Percentiles rank a stretch among this genome's conserved stretches.
phyloP scores from a whole-genome alignment of 2,797 vertebrate species.

The Ctenopoma kingsleyae region DNA sequence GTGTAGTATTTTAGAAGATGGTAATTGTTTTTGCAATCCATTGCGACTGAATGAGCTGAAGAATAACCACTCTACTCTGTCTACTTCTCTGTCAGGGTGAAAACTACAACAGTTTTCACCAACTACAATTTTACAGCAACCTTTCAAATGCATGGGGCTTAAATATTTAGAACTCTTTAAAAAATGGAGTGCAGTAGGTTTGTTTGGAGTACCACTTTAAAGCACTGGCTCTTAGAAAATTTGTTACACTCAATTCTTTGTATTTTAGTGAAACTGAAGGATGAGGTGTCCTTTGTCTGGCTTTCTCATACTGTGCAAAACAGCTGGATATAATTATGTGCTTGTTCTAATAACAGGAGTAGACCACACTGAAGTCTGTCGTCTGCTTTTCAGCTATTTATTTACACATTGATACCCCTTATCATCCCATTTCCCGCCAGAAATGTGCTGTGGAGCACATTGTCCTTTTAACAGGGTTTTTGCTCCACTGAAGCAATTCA shows the following conservation, averaged over 20 bases:
- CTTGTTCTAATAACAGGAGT: slow-evolving; percentile 63
- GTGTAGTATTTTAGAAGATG: neutral
- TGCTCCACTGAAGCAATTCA: slow-evolving; percentile 47
- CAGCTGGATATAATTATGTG: slow-evolving; percentile 74
- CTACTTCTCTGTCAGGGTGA: slow-evolving; percentile 4
- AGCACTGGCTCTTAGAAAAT: slow-evolving; percentile 17
- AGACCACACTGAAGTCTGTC: slow-evolving; percentile 81
- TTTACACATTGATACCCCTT: slow-evolving; percentile 77
- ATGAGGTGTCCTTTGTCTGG: slow-evolving; percentile 32
- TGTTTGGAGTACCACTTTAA: neutral
- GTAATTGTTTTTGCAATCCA: neutral
- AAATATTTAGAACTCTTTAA: slow-evolving; percentile 7
- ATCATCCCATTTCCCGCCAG: slow-evolving; percentile 71
- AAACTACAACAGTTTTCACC: slow-evolving; percentile 11
- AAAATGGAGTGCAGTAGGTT: neutral
- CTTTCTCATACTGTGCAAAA: slow-evolving; percentile 45
- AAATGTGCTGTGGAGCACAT: slow-evolving; percentile 10
- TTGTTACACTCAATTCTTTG: slow-evolving; percentile 17
- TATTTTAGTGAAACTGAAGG: slow-evolving; percentile 15
- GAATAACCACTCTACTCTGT: neutral
- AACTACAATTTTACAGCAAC: slow-evolving; percentile 21
- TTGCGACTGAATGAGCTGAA: neutral
- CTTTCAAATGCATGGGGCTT: neutral
- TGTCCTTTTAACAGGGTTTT: slow-evolving; percentile 39
- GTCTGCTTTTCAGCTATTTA: slow-evolving; percentile 74